A percentile compares a stretch with the other conserved stretches of the same genome.
Evolutionary conservation across 1,140 invertebrate species (phyloP).

Genomic region (Zaprionus camerounensis): DNA sequence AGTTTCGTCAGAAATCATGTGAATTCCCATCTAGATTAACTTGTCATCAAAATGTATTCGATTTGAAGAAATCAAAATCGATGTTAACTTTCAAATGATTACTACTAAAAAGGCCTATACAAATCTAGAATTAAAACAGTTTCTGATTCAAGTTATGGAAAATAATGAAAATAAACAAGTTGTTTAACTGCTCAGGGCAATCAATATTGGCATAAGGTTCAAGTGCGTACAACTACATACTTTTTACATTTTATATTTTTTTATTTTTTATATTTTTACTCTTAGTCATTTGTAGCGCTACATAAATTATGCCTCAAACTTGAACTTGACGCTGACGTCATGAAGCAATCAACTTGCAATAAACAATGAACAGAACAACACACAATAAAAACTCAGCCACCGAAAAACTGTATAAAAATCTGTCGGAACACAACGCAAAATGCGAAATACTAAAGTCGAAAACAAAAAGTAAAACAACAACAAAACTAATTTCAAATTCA

Average conservation of each 20-base stretch:
- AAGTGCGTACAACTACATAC: background rate
- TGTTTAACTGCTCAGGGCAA: background rate
- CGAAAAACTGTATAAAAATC: slow-evolving; percentile 60
- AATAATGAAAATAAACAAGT: background rate
- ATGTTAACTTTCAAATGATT: too few relatives aligned
- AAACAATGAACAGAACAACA: slow-evolving; percentile 61
- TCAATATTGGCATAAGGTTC: background rate
- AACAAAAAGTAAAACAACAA: slow-evolving; percentile 22
- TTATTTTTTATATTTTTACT: slow-evolving; percentile 29
- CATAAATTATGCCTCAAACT: slow-evolving; percentile 70
- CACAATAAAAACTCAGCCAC: slow-evolving; percentile 69
- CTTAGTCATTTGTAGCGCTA: slow-evolving; percentile 50
- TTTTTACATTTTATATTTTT: slow-evolving; percentile 16
- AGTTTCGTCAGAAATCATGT: background rate
- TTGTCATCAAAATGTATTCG: background rate
- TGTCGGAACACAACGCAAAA: slow-evolving; percentile 45
- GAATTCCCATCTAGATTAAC: background rate
- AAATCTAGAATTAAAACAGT: background rate
- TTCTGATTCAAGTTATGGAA: background rate
- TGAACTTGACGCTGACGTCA: slow-evolving; percentile 74
- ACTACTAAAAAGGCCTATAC: background rate
- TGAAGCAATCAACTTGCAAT: slow-evolving; percentile 62
- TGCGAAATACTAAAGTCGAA: slow-evolving; percentile 29
- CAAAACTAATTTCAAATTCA: slow-evolving; percentile 61
- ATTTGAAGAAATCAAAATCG: background rate